A percentile compares a stretch with the other conserved stretches of the same genome.
These are phyloP conservation scores for Leptothorax acervorum DNA, from an alignment of 2,888 invertebrate species.

Conservation along the genomic window DNA sequence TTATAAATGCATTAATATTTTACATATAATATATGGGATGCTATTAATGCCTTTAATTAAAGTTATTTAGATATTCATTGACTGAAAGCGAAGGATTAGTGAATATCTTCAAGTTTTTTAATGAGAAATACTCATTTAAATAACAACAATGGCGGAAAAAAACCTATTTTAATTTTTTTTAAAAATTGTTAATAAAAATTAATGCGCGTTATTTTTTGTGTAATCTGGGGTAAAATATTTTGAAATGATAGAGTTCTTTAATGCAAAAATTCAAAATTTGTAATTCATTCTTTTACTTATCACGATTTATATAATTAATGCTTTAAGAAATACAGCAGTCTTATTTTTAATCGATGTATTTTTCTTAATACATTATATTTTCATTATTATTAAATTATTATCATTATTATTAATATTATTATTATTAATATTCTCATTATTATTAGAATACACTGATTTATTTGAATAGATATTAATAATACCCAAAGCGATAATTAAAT, in stretches of 20 bases:
- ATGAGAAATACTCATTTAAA: neutral
- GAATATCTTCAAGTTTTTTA: neutral
- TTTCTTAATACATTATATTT: neutral
- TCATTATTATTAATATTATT: too few species aligned
- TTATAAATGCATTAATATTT: neutral
- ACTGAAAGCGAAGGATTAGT: neutral
- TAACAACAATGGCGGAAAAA: neutral
- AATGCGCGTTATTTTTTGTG: neutral
- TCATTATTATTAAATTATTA: too few species aligned
- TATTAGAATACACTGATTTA: neutral
- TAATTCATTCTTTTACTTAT: neutral
- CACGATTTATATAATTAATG: neutral
- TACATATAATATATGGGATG: neutral
- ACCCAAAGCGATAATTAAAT: neutral
- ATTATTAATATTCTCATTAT: neutral
- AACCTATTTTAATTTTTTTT: neutral
- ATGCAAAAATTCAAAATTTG: neutral
- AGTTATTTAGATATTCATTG: slow-evolving; percentile 12
- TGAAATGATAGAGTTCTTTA: neutral
- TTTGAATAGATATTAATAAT: neutral
- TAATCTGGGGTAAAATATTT: neutral
- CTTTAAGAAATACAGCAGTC: neutral
- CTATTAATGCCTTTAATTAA: neutral
- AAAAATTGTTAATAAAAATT: neutral
- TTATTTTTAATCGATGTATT: neutral